A percentile compares a stretch with the other conserved stretches of the same genome.
Conservation (phyloP, 2,888 invertebrate species). For the Deilephila elpenor region DNA sequence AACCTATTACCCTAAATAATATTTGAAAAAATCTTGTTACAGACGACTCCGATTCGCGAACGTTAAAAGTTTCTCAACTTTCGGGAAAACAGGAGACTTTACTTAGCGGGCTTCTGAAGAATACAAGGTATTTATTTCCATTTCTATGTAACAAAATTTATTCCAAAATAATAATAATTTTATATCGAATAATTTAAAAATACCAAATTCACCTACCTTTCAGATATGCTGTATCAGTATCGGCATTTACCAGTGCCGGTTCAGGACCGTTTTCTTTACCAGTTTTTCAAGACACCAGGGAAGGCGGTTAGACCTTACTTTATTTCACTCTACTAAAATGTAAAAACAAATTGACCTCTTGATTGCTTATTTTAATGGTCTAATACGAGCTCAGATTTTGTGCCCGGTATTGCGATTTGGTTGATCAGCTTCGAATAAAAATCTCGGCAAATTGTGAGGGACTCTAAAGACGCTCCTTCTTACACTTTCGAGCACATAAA, state of each 20-base stretch:
- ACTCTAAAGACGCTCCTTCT: too few species aligned
- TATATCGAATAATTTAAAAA: too few species aligned
- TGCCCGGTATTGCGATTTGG: too few species aligned
- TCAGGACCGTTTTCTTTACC: constrained; percentile 92
- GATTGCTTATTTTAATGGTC: too few species aligned
- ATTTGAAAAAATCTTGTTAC: constrained; percentile 42
- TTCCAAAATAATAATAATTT: too few species aligned
- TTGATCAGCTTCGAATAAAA: too few species aligned
- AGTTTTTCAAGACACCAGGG: constrained; percentile 91
- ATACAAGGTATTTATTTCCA: constrained; percentile 65
- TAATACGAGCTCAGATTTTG: too few species aligned
- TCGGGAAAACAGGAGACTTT: constrained; percentile 72
- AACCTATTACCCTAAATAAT: too few species aligned
- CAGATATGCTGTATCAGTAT: constrained; percentile 90
- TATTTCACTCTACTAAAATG: not conserved
- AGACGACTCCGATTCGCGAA: constrained; percentile 71
- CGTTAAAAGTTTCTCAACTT: constrained; percentile 67
- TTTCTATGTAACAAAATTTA: not conserved
- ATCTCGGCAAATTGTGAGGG: too few species aligned
- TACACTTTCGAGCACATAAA: too few species aligned
- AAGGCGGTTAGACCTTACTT: constrained; percentile 86
- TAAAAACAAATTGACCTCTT: too few species aligned
- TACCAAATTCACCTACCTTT: not conserved
- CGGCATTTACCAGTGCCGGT: constrained; percentile 93
- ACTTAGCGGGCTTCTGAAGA: constrained; percentile 83